These are phyloP conservation scores for Panzeria rudis DNA, from an alignment of 2,888 invertebrate species.

Conservation along the genomic window DNA sequence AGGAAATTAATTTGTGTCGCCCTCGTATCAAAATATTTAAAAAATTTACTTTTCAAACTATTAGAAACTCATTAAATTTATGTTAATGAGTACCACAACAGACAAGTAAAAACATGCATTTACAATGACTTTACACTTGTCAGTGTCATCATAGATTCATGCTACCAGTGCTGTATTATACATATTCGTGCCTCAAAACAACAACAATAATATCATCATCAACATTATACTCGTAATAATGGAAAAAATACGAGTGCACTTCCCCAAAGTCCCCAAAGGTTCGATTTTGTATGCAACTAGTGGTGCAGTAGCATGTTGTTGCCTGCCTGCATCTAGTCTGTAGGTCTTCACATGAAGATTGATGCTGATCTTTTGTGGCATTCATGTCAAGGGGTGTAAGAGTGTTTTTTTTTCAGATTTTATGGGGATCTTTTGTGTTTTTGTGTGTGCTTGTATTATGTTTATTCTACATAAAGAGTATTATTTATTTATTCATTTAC, in stretches of 20 bases:
- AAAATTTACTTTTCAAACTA: slow-evolving; percentile 72
- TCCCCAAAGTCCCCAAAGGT: slow-evolving; percentile 66
- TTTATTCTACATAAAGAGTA: neutral
- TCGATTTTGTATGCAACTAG: neutral
- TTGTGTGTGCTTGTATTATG: neutral
- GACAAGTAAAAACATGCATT: slow-evolving; percentile 62
- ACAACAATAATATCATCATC: slow-evolving; percentile 4
- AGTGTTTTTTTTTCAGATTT: slow-evolving; percentile 7
- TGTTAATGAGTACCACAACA: slow-evolving; percentile 78
- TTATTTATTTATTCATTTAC: slow-evolving; percentile 55
- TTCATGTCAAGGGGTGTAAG: slow-evolving; percentile 72
- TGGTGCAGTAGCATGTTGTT: neutral
- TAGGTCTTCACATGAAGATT: slow-evolving; percentile 73
- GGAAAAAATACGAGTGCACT: slow-evolving; percentile 20
- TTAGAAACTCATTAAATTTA: slow-evolving; percentile 82
- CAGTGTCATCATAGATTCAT: slow-evolving; percentile 76
- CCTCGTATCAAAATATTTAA: slow-evolving; percentile 11
- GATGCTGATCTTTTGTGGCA: slow-evolving; percentile 74
- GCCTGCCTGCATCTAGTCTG: slow-evolving; percentile 46
- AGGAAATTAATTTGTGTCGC: neutral
- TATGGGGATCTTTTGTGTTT: slow-evolving; percentile 45
- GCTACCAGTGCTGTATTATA: slow-evolving; percentile 47
- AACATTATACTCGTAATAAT: neutral
- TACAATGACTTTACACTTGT: slow-evolving; percentile 76
- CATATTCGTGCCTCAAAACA: slow-evolving; percentile 48